Percentiles rank a stretch among this genome's conserved stretches.
Evolutionary conservation across 2,113 vertebrate genomes (phyloP).

Genomic region (Dryoscopus gambensis): DNA sequence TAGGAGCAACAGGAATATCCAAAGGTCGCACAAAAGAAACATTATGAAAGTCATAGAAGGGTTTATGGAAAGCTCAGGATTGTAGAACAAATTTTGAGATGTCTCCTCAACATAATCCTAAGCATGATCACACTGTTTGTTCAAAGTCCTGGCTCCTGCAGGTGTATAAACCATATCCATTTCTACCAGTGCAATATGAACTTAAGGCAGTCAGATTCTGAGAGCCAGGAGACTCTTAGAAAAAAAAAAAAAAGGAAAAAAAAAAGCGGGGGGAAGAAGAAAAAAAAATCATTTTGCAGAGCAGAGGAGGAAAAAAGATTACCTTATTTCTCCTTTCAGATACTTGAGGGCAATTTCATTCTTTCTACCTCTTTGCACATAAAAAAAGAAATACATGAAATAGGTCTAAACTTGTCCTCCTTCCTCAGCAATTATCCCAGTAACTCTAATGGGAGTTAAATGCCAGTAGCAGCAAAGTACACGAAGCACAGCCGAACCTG

Average conservation of each 20-base stretch:
- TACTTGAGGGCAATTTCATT: background rate
- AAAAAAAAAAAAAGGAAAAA: background rate
- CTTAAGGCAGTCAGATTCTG: background rate
- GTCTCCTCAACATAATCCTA: background rate
- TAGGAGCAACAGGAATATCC: background rate
- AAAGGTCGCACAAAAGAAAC: background rate
- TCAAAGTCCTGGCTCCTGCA: background rate
- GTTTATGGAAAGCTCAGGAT: background rate
- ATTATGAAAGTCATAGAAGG: background rate
- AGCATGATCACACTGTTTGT: background rate
- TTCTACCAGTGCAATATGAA: background rate
- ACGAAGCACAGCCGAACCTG: background rate
- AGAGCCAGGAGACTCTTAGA: background rate
- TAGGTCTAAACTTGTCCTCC: background rate
- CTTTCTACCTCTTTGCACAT: background rate
- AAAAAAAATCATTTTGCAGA: background rate
- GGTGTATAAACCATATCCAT: background rate
- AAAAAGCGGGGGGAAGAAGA: accelerated
- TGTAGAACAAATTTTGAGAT: background rate
- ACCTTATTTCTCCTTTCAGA: background rate
- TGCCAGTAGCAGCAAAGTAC: background rate
- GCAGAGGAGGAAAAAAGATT: background rate
- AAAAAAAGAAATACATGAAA: background rate
- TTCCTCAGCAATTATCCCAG: background rate
- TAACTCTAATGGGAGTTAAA: background rate